phyloP scores from a whole-genome alignment of 37 sponge, comb jelly and placozoan species.

The Dysidea cf. avara region DNA sequence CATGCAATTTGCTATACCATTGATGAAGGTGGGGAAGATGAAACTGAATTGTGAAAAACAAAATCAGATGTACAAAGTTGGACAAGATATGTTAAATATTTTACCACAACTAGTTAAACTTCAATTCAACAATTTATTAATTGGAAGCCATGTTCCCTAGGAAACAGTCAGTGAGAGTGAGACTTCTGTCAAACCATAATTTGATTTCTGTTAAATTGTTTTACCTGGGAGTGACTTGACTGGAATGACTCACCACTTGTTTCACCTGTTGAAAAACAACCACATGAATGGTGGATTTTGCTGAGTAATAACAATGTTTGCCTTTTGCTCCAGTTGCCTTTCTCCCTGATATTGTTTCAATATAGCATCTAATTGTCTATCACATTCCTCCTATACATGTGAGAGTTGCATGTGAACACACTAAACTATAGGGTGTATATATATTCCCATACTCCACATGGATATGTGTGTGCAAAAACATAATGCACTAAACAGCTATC shows the following conservation, averaged over 20 bases:
- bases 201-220: background rate
- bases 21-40: too few relatives aligned
- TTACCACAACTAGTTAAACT: background rate
- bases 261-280: too few relatives aligned
- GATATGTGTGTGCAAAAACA: background rate
- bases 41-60: background rate
- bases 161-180: too few relatives aligned
- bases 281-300: too few relatives aligned
- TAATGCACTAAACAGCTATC: too few relatives aligned
- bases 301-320: too few relatives aligned
- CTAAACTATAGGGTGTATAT: background rate
- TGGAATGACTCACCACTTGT: too few relatives aligned
- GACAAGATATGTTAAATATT: background rate
- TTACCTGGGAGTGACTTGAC: too few relatives aligned
- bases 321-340: slow-evolving; percentile 66
- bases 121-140: background rate
- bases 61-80: background rate
- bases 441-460: background rate
- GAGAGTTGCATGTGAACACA: background rate
- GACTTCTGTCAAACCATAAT: background rate
- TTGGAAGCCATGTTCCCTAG: background rate
- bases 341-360: slow-evolving; percentile 45
- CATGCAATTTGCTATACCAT: too few relatives aligned
- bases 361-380: slow-evolving; percentile 41
- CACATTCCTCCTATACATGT: slow-evolving; percentile 66